phyloP scores from a whole-genome alignment of 2,888 invertebrate genomes.

The Lasioglossum leucozonium region DNA sequence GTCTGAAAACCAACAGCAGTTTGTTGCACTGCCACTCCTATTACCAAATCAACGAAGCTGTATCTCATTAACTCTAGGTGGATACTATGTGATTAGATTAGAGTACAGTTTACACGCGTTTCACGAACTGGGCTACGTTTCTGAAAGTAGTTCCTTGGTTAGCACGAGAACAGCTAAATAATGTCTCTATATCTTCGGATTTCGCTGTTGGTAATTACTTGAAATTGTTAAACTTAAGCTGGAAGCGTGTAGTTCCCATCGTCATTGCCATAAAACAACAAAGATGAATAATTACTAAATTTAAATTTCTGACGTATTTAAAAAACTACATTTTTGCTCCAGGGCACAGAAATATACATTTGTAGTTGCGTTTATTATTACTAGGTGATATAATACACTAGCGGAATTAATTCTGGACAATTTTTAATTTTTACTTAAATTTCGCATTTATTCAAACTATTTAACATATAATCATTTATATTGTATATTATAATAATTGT shows the following conservation, averaged over 20 bases:
- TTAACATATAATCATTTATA: too few species aligned
- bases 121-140: not conserved
- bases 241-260: too few species aligned
- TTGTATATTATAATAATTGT: too few species aligned
- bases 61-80: slow-evolving; percentile 28
- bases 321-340: too few species aligned
- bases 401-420: too few species aligned
- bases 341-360: too few species aligned
- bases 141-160: not conserved
- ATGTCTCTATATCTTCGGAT: not conserved
- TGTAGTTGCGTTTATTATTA: too few species aligned
- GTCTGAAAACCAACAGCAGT: slow-evolving; percentile 30
- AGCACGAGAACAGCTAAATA: not conserved
- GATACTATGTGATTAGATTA: slow-evolving; percentile 39
- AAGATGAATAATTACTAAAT: not conserved
- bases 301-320: not conserved
- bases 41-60: slow-evolving; percentile 41
- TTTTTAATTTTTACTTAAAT: too few species aligned
- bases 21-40: slow-evolving; percentile 27
- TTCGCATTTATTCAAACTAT: too few species aligned
- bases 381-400: too few species aligned
- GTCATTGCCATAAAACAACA: not conserved
- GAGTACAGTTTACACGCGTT: not conserved
- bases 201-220: not conserved
- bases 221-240: not conserved